A percentile compares a stretch with the other conserved stretches of the same genome.
Evolutionary conservation across 1,140 invertebrate species (phyloP).

Genomic region (Rhagoletis pomonella): DNA sequence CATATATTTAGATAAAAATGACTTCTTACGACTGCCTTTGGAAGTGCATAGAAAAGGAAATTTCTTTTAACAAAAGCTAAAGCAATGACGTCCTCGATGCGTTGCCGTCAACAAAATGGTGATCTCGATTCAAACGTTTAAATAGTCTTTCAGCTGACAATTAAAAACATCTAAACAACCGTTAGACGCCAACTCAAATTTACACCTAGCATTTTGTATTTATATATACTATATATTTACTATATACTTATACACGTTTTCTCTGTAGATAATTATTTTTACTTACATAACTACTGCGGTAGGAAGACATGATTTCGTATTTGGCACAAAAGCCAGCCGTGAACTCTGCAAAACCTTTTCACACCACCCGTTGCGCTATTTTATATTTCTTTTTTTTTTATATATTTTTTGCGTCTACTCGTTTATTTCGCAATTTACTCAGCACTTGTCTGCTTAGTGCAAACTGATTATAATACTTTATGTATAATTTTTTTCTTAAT

Average conservation of each 20-base stretch:
- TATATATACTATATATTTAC: not conserved
- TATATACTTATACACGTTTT: not conserved
- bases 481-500: not conserved
- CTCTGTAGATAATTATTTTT: constrained; percentile 47
- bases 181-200: not conserved
- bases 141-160: not conserved
- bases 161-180: not conserved
- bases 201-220: not conserved
- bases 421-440: not conserved
- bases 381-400: not conserved
- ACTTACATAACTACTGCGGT: constrained; percentile 73
- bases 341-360: constrained; percentile 26
- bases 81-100: not conserved
- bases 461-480: not conserved
- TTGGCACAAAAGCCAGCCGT: constrained; percentile 42
- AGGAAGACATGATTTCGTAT: constrained; percentile 65
- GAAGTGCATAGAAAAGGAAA: too few relatives aligned
- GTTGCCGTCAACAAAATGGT: not conserved
- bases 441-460: not conserved
- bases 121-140: not conserved
- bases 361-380: not conserved
- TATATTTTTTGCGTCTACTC: not conserved
- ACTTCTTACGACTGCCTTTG: too few relatives aligned
- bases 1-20: too few relatives aligned
- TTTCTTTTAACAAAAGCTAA: too few relatives aligned